Evolutionary conservation across 1,140 invertebrate species (phyloP), one percentile per base, ranked within the genome.

Genomic region (Heliconius congener): DNA sequence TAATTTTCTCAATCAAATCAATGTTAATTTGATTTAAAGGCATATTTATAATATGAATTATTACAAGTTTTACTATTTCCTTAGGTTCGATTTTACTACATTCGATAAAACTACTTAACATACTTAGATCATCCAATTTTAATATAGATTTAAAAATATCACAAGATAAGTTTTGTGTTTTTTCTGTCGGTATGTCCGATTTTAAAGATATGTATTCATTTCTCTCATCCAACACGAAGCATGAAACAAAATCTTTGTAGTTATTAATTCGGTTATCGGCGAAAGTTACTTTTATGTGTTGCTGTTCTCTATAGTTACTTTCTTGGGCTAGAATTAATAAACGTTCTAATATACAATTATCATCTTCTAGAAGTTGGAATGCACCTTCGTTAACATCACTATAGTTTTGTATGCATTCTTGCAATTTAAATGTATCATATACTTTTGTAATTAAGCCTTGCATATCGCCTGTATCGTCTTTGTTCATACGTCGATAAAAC

Each of bases 21-120:
- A 95, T 92, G 76, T 88, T 91, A 46, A 95, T 94, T 78, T 95
- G 93, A 79, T 94, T 88, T 57, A 96, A 84, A 1, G 94, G 83
- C 83, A 95, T 93, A 83, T 96, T 95, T 79, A 96, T 95, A 95
- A 97, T 96, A 91, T 96, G 97, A 70, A 95, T 91, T 39, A 97
- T 94, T n/a, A 96, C 90, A 46, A 97, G 93, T 85, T 96, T 94
- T 78, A 97, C 95, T 19, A 97, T 90, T 80, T 96, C 95, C 76
- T 93, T 91, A 16, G 96, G 94, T 57, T 95, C 86, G 78, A 97
- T 95, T 72, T 93, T 88, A 87, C 96, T 96, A 55, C 93, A 87
- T 80, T 93, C 91, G 8, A 96, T 94, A 82, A 94, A 93, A 52
- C 94, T 87, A 66, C 90, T 94, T 92, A 96, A 95, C 80, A 92